Evolutionary conservation across 1,140 invertebrate genomes (phyloP).

Genomic region (Glossosoma conforme): DNA sequence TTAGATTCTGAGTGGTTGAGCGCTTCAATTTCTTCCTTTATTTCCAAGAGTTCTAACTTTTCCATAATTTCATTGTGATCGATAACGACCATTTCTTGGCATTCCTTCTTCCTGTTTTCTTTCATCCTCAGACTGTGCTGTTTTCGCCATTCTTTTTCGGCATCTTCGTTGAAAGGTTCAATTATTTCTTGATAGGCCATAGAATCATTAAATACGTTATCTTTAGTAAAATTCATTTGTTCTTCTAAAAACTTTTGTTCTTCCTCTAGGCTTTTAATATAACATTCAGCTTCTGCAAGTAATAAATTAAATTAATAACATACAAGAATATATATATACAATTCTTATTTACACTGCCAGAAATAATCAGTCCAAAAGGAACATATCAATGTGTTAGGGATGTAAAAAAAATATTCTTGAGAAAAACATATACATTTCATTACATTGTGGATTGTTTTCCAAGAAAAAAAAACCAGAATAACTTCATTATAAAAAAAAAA

Average conservation of each 20-base stretch:
- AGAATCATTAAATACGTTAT: conserved; percentile 41
- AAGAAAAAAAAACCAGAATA: too few relatives aligned
- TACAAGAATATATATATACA: too few relatives aligned
- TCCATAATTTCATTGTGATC: conserved; percentile 43
- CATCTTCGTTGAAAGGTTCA: conserved; percentile 55
- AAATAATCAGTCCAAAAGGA: too few relatives aligned
- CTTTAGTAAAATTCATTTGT: conserved; percentile 44
- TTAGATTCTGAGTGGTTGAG: conserved; percentile 24
- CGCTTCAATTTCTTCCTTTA: conserved; percentile 48
- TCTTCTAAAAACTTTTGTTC: conserved; percentile 50
- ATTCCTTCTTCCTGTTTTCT: conserved; percentile 36
- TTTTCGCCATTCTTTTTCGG: conserved; percentile 52
- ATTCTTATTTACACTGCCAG: too few relatives aligned
- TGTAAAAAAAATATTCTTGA: conserved; percentile 8
- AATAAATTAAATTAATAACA: conserved; percentile 13
- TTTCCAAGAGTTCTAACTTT: conserved; percentile 45
- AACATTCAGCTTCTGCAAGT: conserved; percentile 49
- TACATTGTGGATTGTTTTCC: neutral
- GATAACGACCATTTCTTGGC: conserved; percentile 27
- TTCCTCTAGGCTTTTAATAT: conserved; percentile 46
- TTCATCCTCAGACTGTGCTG: conserved; percentile 40
- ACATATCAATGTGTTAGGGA: conserved; percentile 7
- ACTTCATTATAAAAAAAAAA: too few relatives aligned
- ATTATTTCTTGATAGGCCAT: conserved; percentile 51
- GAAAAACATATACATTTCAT: too few relatives aligned